These are phyloP conservation scores for Ylistrum balloti DNA, from an alignment of 1,140 invertebrate species.

Conservation along the genomic window DNA sequence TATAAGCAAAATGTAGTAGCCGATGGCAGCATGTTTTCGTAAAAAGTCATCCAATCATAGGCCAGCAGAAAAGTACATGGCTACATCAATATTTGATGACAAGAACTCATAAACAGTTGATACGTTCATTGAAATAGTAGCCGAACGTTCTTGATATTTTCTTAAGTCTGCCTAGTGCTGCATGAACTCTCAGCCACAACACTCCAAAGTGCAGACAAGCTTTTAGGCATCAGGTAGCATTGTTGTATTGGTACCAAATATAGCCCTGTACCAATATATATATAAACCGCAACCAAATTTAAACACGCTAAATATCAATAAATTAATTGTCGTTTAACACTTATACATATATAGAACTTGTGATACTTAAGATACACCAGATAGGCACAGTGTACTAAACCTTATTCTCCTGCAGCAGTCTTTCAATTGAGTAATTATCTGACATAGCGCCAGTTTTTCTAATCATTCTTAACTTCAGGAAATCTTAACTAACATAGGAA, in stretches of 20 bases:
- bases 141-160: neutral
- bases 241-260: neutral
- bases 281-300: no score
- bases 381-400: no score
- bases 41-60: neutral
- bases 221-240: neutral
- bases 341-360: no score
- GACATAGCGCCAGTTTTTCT: no score
- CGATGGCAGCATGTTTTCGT: neutral
- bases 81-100: conserved; percentile 34
- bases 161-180: neutral
- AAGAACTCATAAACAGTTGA: conserved; percentile 27
- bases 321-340: no score
- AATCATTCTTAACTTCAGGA: no score
- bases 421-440: no score
- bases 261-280: neutral
- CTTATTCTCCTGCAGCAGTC: no score
- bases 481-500: no score
- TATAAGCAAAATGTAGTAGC: neutral
- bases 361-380: no score
- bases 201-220: neutral
- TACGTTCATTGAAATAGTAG: conserved; percentile 15
- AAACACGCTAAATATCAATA: no score
- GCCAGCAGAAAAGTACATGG: neutral
- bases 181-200: neutral